A percentile compares a stretch with the other conserved stretches of the same genome.
phyloP scores from a whole-genome alignment of 2,113 vertebrate species.

The Mystacornis crossleyi region DNA sequence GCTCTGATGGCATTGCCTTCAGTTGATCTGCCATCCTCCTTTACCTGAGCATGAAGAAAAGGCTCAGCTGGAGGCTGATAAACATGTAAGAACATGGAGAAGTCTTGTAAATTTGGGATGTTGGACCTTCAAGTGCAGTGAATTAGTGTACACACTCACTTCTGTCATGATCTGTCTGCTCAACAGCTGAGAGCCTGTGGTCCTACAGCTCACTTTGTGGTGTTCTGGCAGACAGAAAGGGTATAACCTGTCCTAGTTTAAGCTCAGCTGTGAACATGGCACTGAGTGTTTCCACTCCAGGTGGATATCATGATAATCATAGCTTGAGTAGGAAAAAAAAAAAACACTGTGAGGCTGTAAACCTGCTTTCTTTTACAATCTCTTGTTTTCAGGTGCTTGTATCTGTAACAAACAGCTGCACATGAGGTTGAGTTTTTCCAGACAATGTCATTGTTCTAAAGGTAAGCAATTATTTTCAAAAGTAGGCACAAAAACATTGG shows the following conservation, averaged over 20 bases:
- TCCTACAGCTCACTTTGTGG: accelerated
- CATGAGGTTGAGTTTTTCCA: neutral
- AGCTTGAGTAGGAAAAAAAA: neutral
- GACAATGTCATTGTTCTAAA: neutral
- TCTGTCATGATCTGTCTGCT: neutral
- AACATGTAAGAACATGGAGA: neutral
- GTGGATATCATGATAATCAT: neutral
- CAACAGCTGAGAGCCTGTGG: accelerated
- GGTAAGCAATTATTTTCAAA: neutral
- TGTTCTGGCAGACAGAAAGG: neutral
- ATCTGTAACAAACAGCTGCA: neutral
- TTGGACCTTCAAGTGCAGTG: neutral
- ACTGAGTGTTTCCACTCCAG: neutral
- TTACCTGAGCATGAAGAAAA: neutral
- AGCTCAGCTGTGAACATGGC: neutral
- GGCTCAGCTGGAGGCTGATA: neutral
- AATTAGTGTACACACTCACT: neutral
- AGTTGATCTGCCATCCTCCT: neutral
- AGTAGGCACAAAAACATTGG: neutral
- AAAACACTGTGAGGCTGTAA: neutral
- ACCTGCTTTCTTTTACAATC: neutral
- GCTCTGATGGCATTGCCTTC: neutral
- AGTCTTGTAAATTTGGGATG: neutral
- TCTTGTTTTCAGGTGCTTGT: neutral
- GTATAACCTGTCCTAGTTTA: neutral